Evolutionary conservation across 1,140 invertebrate species (phyloP).

Genomic region (Spodoptera frugiperda): DNA sequence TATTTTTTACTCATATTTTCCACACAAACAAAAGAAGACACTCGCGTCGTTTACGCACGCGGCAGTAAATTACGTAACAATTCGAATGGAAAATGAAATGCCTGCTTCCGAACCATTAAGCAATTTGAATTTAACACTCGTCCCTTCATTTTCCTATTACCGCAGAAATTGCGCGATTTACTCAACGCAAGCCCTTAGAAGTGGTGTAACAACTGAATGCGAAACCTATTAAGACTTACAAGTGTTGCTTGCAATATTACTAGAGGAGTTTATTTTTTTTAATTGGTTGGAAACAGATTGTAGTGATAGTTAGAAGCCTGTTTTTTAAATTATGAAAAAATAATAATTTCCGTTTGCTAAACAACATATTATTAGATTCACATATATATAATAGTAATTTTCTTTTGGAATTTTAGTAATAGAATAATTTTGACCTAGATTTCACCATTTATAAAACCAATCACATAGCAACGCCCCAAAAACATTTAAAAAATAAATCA

Average conservation of each 20-base stretch:
- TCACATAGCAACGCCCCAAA: no score
- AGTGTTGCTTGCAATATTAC: conserved; percentile 42
- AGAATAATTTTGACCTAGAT: no score
- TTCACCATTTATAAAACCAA: background rate
- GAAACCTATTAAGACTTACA: conserved; percentile 37
- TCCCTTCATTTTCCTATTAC: conserved; percentile 83
- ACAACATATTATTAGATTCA: no score
- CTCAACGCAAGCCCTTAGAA: conserved; percentile 47
- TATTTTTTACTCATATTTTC: conserved; percentile 40
- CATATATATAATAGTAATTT: no score
- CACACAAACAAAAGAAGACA: conserved; percentile 69
- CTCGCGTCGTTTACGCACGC: conserved; percentile 74
- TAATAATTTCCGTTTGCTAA: no score
- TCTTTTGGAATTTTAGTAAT: no score
- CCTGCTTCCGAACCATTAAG: conserved; percentile 83
- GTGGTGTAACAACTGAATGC: conserved; percentile 40
- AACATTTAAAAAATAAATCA: no score
- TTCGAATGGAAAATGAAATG: conserved; percentile 85
- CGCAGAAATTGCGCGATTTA: conserved; percentile 64
- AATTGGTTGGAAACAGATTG: no score
- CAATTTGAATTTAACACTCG: conserved; percentile 85
- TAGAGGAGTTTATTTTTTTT: background rate
- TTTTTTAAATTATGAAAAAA: background rate
- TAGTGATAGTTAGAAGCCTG: background rate
- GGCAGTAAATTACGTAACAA: conserved; percentile 81